Percentiles rank a stretch among this genome's conserved stretches.
Conservation (phyloP, 2,888 invertebrate species). For the Agrochola litura region DNA sequence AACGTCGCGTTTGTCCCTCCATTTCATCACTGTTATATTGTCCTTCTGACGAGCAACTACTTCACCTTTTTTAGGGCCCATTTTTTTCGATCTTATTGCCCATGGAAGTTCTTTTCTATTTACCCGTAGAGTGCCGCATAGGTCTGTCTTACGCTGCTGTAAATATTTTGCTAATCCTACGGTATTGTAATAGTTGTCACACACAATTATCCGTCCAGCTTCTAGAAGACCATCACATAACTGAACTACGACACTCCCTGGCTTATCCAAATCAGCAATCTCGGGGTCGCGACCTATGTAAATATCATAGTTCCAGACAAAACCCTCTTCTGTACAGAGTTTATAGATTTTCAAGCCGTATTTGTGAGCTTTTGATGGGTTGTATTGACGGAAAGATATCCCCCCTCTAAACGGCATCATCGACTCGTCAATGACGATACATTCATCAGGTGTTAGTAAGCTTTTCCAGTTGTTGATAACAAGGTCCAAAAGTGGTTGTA, state of each 20-base stretch:
- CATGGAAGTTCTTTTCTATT: conserved; percentile 36
- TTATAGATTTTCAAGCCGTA: conserved; percentile 55
- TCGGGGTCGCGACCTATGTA: conserved; percentile 44
- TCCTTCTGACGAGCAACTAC: conserved; percentile 44
- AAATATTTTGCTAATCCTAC: conserved; percentile 35
- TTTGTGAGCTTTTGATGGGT: conserved; percentile 55
- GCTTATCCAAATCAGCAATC: conserved; percentile 45
- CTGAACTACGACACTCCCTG: conserved; percentile 44
- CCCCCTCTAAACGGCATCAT: conserved; percentile 53
- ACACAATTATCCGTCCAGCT: too few species aligned
- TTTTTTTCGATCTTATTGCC: conserved; percentile 22
- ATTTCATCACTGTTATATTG: conserved; percentile 48
- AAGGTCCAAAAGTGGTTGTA: conserved; percentile 44
- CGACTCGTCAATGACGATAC: conserved; percentile 52
- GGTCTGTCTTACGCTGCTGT: conserved; percentile 29
- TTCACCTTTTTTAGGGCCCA: conserved; percentile 34
- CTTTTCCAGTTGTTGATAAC: conserved; percentile 41
- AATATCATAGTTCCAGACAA: conserved; percentile 48
- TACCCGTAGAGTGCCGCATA: conserved; percentile 37
- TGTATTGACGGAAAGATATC: conserved; percentile 45
- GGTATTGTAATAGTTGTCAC: conserved; percentile 44
- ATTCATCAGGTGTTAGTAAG: conserved; percentile 35
- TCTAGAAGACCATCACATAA: conserved; percentile 28
- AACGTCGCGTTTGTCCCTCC: conserved; percentile 49
- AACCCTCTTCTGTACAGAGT: conserved; percentile 44